phyloP scores from a whole-genome alignment of 2,888 invertebrate genomes.

The Rhaphigaster nebulosa region DNA sequence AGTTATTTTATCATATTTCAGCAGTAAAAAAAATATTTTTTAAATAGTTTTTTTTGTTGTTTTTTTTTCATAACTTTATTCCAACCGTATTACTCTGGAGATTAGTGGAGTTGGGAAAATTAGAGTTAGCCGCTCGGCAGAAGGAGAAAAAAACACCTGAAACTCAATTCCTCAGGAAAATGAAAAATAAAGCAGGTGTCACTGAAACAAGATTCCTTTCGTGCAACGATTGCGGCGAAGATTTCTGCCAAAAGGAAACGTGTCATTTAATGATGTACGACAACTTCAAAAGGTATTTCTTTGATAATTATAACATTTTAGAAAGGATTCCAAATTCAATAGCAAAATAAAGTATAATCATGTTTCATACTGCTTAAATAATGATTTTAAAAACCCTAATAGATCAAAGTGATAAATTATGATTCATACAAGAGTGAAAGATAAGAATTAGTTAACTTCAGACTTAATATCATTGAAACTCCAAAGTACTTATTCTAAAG shows the following conservation, averaged over 20 bases:
- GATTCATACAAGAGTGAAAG: too few relatives aligned
- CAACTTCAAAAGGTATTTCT: slow-evolving; percentile 62
- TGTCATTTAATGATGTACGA: slow-evolving; percentile 75
- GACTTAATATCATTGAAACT: too few relatives aligned
- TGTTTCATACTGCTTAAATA: too few relatives aligned
- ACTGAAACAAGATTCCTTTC: slow-evolving; percentile 82
- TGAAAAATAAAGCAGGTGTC: slow-evolving; percentile 85
- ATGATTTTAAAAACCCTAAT: too few relatives aligned
- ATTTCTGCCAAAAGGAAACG: slow-evolving; percentile 81
- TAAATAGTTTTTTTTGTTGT: background rate
- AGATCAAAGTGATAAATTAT: too few relatives aligned
- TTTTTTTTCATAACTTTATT: background rate
- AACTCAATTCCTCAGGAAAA: slow-evolving; percentile 78
- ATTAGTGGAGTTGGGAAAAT: slow-evolving; percentile 85
- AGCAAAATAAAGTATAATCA: too few relatives aligned
- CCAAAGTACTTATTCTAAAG: too few relatives aligned
- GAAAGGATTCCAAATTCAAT: too few relatives aligned
- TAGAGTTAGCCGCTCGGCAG: slow-evolving; percentile 80
- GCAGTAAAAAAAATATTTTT: background rate
- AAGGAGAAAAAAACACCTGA: slow-evolving; percentile 79
- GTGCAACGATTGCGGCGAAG: slow-evolving; percentile 87
- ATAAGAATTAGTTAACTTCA: too few relatives aligned
- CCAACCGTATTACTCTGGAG: slow-evolving; percentile 68
- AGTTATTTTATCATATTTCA: too few relatives aligned
- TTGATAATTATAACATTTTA: background rate